These are phyloP conservation scores for Acrobasis repandana DNA, from an alignment of 2,888 invertebrate species.

Conservation along the genomic window DNA sequence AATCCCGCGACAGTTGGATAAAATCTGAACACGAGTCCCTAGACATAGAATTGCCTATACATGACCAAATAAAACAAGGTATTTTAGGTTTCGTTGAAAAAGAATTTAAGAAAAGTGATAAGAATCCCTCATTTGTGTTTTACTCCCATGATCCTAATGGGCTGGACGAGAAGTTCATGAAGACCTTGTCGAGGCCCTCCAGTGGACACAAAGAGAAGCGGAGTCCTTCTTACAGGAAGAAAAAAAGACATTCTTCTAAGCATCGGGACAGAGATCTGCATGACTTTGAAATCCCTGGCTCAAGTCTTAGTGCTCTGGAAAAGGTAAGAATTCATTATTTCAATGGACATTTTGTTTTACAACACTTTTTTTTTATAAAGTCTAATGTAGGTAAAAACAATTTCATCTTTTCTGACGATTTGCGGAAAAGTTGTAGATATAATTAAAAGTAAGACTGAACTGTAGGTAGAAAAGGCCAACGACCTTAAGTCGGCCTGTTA, in stretches of 20 bases:
- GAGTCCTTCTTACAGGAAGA: constrained; percentile 75
- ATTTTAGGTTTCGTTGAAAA: constrained; percentile 79
- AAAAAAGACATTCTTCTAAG: constrained; percentile 73
- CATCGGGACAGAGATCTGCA: constrained; percentile 73
- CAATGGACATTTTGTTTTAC: background rate
- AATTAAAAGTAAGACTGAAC: no score
- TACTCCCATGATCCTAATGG: constrained; percentile 78
- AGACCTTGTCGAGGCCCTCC: constrained; percentile 69
- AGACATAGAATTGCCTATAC: constrained; percentile 83
- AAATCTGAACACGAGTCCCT: constrained; percentile 80
- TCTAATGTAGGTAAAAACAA: no score
- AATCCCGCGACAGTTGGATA: constrained; percentile 71
- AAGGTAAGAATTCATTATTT: constrained; percentile 47
- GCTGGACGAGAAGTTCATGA: constrained; percentile 74
- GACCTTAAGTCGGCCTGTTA: no score
- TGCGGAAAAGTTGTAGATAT: no score
- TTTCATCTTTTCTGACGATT: no score
- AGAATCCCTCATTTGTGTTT: constrained; percentile 75
- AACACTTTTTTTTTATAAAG: no score
- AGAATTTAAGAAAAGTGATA: constrained; percentile 77
- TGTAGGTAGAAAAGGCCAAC: no score
- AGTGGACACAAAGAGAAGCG: constrained; percentile 77
- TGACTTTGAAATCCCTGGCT: constrained; percentile 78
- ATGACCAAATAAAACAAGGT: constrained; percentile 79
- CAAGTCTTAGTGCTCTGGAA: constrained; percentile 78